Conservation (phyloP, 2,888 invertebrate species). For the Cistogaster globosa region DNA sequence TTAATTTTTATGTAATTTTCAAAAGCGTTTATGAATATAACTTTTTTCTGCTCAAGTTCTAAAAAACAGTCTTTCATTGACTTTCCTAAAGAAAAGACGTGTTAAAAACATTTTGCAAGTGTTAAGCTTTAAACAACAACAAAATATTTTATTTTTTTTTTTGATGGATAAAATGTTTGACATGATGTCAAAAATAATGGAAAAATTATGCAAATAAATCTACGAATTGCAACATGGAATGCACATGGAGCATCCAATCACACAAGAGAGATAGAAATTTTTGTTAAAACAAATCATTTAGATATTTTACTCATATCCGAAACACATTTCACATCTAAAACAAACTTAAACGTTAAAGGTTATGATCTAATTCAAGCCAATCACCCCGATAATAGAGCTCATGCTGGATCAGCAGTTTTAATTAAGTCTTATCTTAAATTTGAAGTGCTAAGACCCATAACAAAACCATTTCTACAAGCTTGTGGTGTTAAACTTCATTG, state of each 20-base stretch:
- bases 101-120: background rate
- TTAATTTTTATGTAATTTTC: too few species aligned
- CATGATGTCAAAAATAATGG: slow-evolving; percentile 49
- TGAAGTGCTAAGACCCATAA: background rate
- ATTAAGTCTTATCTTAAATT: slow-evolving; percentile 55
- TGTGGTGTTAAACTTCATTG: slow-evolving; percentile 37
- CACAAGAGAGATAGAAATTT: slow-evolving; percentile 46
- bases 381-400: slow-evolving; percentile 28
- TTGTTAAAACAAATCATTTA: slow-evolving; percentile 36
- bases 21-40: too few species aligned
- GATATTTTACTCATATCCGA: slow-evolving; percentile 56
- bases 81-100: background rate
- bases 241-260: slow-evolving; percentile 45
- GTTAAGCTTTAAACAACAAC: background rate
- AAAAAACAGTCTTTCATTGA: too few species aligned
- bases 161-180: slow-evolving; percentile 35
- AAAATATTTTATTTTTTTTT: background rate
- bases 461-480: slow-evolving; percentile 25
- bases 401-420: slow-evolving; percentile 55
- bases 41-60: too few species aligned
- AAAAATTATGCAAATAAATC: slow-evolving; percentile 48
- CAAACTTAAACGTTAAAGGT: slow-evolving; percentile 54
- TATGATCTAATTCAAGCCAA: slow-evolving; percentile 53
- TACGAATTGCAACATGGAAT: slow-evolving; percentile 33
- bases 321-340: slow-evolving; percentile 58